phyloP scores from a whole-genome alignment of 2,113 vertebrate genomes.

The Urocolius indicus region DNA sequence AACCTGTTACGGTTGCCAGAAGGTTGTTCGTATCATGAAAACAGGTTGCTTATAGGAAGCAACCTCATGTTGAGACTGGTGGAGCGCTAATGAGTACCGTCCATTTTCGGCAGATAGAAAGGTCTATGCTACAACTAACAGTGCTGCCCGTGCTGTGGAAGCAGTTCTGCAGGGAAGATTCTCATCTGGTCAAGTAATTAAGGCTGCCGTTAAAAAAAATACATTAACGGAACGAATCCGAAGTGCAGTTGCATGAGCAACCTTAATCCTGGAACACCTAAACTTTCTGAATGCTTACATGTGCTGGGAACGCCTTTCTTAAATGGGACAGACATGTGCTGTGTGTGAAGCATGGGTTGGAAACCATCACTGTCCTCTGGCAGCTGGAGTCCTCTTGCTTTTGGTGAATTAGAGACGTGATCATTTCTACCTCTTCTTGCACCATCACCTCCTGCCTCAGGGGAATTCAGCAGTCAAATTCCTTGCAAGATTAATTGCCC shows the following conservation, averaged over 20 bases:
- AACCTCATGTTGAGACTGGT: neutral
- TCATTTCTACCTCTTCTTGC: neutral
- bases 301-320: fast-evolving
- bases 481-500: neutral
- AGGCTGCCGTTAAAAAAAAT: neutral
- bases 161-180: neutral
- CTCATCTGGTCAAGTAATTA: neutral
- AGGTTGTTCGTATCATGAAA: neutral
- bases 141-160: fast-evolving
- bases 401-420: neutral
- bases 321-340: fast-evolving
- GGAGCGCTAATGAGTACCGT: neutral
- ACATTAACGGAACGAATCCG: neutral
- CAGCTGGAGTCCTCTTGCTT: neutral
- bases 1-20: neutral
- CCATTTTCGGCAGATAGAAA: neutral
- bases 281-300: neutral
- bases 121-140: neutral
- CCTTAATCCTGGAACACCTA: neutral
- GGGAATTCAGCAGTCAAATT: neutral
- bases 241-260: neutral
- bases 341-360: fast-evolving
- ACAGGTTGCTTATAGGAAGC: neutral
- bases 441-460: fast-evolving
- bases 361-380: neutral